These are phyloP conservation scores for Poecilia latipinna DNA, from an alignment of 2,113 vertebrate genomes.

Conservation along the genomic window DNA sequence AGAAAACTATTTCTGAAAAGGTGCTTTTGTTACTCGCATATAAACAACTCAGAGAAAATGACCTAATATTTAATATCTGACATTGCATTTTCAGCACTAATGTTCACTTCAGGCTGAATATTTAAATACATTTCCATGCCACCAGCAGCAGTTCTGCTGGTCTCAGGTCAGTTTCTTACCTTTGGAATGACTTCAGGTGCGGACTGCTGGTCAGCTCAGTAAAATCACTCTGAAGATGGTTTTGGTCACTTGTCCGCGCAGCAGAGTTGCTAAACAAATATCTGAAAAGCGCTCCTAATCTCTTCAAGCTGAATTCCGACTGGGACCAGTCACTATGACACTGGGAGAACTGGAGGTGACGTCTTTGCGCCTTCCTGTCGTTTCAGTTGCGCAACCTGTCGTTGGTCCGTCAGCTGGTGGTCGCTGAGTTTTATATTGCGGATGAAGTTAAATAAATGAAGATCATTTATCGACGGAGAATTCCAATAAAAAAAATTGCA, in stretches of 20 bases:
- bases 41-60: too few species aligned
- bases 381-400: slow-evolving; percentile 59
- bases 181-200: slow-evolving; percentile 3
- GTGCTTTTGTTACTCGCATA: too few species aligned
- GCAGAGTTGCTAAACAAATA: not conserved
- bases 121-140: not conserved
- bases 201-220: slow-evolving; percentile 6
- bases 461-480: not conserved
- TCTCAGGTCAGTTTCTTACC: slow-evolving; percentile 39
- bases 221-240: slow-evolving; percentile 1
- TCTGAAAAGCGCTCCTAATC: not conserved
- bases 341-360: slow-evolving; percentile 49
- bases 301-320: not conserved
- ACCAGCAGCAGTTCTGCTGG: not conserved
- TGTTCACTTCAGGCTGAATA: not conserved
- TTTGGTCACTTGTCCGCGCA: not conserved
- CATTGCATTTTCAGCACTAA: too few species aligned
- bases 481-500: not conserved
- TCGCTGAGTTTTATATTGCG: not conserved
- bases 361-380: slow-evolving; percentile 37
- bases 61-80: too few species aligned
- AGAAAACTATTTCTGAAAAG: too few species aligned
- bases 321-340: slow-evolving; percentile 7
- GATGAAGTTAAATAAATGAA: not conserved
- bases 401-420: slow-evolving; percentile 48